Evolutionary conservation across 2,113 vertebrate genomes (phyloP).

Genomic region (Hippotragus niger): DNA sequence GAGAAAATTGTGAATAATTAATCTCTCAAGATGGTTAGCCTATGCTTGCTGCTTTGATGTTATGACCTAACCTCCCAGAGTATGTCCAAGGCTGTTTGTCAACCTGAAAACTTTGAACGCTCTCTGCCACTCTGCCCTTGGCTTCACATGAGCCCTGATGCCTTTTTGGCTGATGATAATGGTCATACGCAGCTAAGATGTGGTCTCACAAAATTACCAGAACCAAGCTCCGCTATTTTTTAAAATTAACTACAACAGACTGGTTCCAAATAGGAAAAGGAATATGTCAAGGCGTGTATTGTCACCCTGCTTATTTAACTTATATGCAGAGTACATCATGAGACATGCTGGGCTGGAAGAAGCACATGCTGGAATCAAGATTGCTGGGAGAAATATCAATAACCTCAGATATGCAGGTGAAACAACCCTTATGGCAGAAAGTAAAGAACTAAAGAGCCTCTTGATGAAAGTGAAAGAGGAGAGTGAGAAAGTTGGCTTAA

Average conservation of each 20-base stretch:
- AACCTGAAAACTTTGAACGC: constrained; percentile 66
- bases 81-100: not conserved
- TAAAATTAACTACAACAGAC: not conserved
- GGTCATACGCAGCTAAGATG: constrained; percentile 64
- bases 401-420: not conserved
- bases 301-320: not conserved
- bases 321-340: not conserved
- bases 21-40: constrained; percentile 46
- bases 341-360: not conserved
- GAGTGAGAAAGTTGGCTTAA: not conserved
- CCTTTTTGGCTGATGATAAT: constrained; percentile 75
- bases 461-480: not conserved
- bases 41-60: constrained; percentile 9
- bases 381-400: not conserved
- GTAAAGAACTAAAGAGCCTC: not conserved
- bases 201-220: constrained; percentile 65
- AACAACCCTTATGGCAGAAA: not conserved
- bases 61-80: constrained; percentile 40
- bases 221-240: constrained; percentile 59
- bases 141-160: constrained; percentile 66
- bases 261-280: not conserved
- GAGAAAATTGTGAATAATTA: constrained; percentile 31
- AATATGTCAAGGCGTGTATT: not conserved
- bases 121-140: constrained; percentile 65
- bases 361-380: not conserved